Base-by-base conservation (phyloP, 2,888 invertebrate species). In the Cephus nigrinus region DNA sequence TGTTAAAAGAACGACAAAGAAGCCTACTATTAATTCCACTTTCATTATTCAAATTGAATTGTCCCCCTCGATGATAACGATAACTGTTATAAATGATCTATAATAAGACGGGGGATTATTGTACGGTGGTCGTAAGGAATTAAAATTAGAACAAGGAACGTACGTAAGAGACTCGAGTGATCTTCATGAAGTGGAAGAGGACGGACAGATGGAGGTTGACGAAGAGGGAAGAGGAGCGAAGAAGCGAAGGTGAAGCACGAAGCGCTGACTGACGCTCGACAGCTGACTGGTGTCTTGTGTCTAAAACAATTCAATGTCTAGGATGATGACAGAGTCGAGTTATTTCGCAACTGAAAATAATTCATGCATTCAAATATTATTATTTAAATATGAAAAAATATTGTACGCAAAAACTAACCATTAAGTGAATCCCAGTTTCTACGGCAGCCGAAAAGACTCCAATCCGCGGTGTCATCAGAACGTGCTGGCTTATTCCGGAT, bases 221-320 rank as follows among this genome's bases (percentile, higher is more conserved):
- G 23, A 23, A 55, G 55, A 9, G 23, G 23, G 23, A 55, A 5
- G 23, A 23, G 9, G 23, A 55, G 23, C 9, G 5, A 55, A 76
- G 81, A 80, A 80, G 73, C 77, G 78, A 79, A 77, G 76, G 82
- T 83, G 82, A 83, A 83, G 82, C 81, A 81, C 80, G 76, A 75
- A 80, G 73, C 77, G 78, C 80, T 88, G 86, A 89, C 84, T 83
- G 87, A 88, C 87, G 84, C 80, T 83, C 85, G 85, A 86, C 88
- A 88, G 88, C 88, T 89, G 88, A 86, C 82, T 79, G 81, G 79
- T 76, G 80, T 80, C 34, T 69, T 74, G 34, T 74, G 77, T 55
- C 55, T 55, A 23, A 55, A 55, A 55, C 55, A 55, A 55, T 55
- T 55, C 55, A 23, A 23, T 55, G 55, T 23, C 55, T 23, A 23